Percentiles rank a stretch among this genome's conserved stretches.
Evolutionary conservation across 1,140 invertebrate species (phyloP).

Genomic region (Caenorhabditis remanei): DNA sequence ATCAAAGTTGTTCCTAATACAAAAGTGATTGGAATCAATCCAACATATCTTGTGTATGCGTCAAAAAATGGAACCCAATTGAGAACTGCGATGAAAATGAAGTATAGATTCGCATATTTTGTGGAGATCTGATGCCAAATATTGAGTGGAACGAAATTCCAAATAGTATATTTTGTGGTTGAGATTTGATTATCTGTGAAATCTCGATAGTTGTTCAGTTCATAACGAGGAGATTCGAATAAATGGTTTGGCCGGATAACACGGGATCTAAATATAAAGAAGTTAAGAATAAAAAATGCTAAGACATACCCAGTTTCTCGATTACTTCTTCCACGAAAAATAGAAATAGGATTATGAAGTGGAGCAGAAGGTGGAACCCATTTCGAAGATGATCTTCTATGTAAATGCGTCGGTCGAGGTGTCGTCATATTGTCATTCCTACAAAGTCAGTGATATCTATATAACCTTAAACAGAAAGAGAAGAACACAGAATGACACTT

Average conservation of each 20-base stretch:
- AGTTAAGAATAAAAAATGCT: background rate
- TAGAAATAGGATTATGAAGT: conserved; percentile 49
- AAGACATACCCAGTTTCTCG: conserved; percentile 43
- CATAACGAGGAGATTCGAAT: conserved; percentile 46
- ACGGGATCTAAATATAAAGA: conserved; percentile 55
- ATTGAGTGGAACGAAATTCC: conserved; percentile 88
- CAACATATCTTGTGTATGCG: conserved; percentile 94
- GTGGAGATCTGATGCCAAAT: conserved; percentile 83
- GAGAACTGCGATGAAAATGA: conserved; percentile 88
- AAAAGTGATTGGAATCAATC: conserved; percentile 92
- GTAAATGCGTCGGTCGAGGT: conserved; percentile 37
- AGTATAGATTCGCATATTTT: conserved; percentile 93
- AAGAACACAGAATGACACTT: conserved; percentile 11
- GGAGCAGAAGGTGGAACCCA: conserved; percentile 57
- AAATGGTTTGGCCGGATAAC: conserved; percentile 57
- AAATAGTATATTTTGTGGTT: conserved; percentile 93
- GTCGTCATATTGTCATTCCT: conserved; percentile 43
- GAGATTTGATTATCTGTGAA: conserved; percentile 86
- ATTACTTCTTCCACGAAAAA: conserved; percentile 34
- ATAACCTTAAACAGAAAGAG: background rate
- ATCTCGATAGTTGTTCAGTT: conserved; percentile 82
- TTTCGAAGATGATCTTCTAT: conserved; percentile 56
- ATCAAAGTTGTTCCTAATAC: conserved; percentile 93
- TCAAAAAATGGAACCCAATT: conserved; percentile 94
- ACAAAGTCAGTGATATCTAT: background rate